Conservation (phyloP, 2,113 vertebrate genomes). For the Austrofundulus limnaeus region DNA sequence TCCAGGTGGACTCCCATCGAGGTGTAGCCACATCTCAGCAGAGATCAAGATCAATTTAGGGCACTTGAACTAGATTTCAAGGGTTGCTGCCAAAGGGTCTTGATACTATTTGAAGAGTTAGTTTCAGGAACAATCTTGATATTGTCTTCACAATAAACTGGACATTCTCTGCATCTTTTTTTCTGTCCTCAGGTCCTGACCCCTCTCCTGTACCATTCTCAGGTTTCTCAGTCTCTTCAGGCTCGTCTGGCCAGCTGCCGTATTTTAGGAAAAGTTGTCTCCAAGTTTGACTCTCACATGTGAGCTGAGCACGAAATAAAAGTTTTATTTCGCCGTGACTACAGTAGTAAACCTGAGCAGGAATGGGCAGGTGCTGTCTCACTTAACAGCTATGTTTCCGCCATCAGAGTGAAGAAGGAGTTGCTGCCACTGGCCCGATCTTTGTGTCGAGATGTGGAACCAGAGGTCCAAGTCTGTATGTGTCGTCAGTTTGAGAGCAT, state of each 20-base stretch:
- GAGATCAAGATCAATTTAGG: too few relatives aligned
- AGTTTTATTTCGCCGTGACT: too few relatives aligned
- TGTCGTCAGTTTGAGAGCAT: conserved; percentile 91
- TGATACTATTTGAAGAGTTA: too few relatives aligned
- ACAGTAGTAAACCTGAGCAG: too few relatives aligned
- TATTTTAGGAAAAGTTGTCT: conserved; percentile 90
- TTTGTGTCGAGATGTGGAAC: conserved; percentile 90
- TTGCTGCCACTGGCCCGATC: conserved; percentile 90
- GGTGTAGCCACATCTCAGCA: too few relatives aligned
- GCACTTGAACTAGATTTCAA: too few relatives aligned
- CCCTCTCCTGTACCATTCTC: conserved; percentile 89
- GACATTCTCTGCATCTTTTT: not conserved
- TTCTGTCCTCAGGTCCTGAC: conserved; percentile 84
- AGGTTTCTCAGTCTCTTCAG: conserved; percentile 89
- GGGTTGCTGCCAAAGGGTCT: too few relatives aligned
- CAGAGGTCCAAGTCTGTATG: conserved; percentile 92
- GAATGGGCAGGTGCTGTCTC: not conserved
- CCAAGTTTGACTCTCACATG: conserved; percentile 90
- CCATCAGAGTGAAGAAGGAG: conserved; percentile 88
- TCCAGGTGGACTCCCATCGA: too few relatives aligned
- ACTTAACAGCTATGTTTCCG: not conserved
- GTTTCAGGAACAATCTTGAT: too few relatives aligned
- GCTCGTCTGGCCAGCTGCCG: conserved; percentile 91
- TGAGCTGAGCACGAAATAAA: conserved; percentile 69
- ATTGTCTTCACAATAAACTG: not conserved